Percentiles rank a stretch among this genome's conserved stretches.
These are phyloP conservation scores for Anthrax anthrax DNA, from an alignment of 2,888 invertebrate genomes.

Conservation along the genomic window DNA sequence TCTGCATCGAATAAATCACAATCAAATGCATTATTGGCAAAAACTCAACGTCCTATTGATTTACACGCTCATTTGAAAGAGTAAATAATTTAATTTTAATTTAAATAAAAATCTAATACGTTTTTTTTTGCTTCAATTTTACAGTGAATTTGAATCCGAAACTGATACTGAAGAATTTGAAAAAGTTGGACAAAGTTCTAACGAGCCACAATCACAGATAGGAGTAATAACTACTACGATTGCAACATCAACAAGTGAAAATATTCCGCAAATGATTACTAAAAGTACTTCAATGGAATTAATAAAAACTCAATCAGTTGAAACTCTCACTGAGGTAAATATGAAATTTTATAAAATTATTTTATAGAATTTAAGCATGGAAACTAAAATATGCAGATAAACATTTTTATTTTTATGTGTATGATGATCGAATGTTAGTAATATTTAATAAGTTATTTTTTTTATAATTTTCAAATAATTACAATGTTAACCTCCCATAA, in stretches of 20 bases:
- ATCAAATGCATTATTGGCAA: constrained; percentile 4
- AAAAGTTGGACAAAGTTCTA: constrained; percentile 51
- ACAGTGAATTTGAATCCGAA: constrained; percentile 64
- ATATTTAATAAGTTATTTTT: no score
- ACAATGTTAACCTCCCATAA: no score
- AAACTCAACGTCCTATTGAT: constrained; percentile 24
- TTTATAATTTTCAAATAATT: no score
- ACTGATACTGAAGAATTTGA: constrained; percentile 74
- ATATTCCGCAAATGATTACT: constrained; percentile 8
- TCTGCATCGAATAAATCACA: constrained; percentile 7
- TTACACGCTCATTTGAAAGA: constrained; percentile 37
- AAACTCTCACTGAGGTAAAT: constrained; percentile 29
- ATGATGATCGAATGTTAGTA: no score
- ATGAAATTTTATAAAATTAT: neutral
- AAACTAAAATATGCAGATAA: no score
- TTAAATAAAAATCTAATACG: neutral
- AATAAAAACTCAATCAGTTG: constrained; percentile 11
- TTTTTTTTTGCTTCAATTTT: constrained; percentile 13
- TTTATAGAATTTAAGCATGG: no score
- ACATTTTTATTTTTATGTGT: no score
- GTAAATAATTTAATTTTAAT: constrained; percentile 23
- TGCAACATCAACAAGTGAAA: constrained; percentile 21
- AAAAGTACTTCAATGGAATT: constrained; percentile 4
- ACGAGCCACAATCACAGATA: constrained; percentile 37
- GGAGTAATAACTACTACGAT: constrained; percentile 28